Base-by-base conservation (phyloP, 2,113 vertebrate genomes). In the Lasiurus borealis region DNA sequence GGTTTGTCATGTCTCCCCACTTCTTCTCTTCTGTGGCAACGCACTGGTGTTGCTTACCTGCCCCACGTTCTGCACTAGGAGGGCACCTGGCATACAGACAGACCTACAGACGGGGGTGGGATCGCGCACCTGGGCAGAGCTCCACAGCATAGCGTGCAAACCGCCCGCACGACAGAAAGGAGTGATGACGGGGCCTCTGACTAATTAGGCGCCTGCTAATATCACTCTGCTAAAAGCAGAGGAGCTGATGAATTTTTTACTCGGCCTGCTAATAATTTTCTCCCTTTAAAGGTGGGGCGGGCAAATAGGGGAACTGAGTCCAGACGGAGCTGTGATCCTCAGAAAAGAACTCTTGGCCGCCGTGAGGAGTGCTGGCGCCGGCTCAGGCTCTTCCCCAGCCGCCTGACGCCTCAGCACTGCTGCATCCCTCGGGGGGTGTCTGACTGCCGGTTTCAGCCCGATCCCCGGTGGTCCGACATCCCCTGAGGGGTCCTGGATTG, bases 241-340 rank as follows among this genome's bases (percentile, higher is more conserved):
- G 91, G 93, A 93, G 73, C 95, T 96, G 54, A 96, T 96, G 16
- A 95, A 92, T 95, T 91, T 97, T 97, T 97, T 64, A 97, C 93
- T 76, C 75, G 57, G 27, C 57, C 69, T 0, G 50, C 91, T 96
- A 94, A 97, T 96, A 89, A 95, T 95, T 91, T 93, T 76, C 82
- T 93, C 84, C 50, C 75, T 93, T 94, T 57, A 86, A 87, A 97
- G 83, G 93, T 87, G 84, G 86, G 68, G 46, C 14, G 27, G 93
- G 66, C 92, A 94, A 95, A 92, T 50, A 93, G 83, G 87, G 72
- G 86, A 83, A 88, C 80, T 68, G 84, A 92, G 82, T 92, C 96
- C 90, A 95, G 94, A 89, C 88, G 48, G 94, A 75, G 62, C 12
- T n/a, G 48, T 40, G 34, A 78, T 19, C 13, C 69, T 2, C 40